These are phyloP conservation scores for Lophotis ruficrista DNA, from an alignment of 2,113 vertebrate species.

Conservation along the genomic window DNA sequence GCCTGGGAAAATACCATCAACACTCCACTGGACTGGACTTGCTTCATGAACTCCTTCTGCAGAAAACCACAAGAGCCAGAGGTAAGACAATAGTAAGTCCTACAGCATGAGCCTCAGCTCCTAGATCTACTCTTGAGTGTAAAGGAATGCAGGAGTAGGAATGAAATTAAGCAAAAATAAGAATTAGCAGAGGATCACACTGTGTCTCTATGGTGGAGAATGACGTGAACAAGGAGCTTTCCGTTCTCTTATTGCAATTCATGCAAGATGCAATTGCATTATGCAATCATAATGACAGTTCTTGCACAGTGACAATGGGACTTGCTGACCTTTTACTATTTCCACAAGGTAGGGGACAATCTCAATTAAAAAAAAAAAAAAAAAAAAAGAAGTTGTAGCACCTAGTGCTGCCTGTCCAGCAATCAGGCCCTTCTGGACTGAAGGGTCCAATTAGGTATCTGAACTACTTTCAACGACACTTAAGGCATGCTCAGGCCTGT, in stretches of 20 bases:
- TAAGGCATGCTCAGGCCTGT: background rate
- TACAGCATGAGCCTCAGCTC: background rate
- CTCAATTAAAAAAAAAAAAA: background rate
- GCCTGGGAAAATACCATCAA: slow-evolving; percentile 92
- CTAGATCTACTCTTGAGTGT: background rate
- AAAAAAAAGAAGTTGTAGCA: background rate
- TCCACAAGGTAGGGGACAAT: background rate
- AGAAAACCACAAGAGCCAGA: background rate
- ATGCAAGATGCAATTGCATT: background rate
- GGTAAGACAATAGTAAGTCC: background rate
- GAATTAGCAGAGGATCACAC: fast-evolving
- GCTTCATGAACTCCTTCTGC: slow-evolving; percentile 95
- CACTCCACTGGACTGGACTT: slow-evolving; percentile 90
- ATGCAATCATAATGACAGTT: background rate
- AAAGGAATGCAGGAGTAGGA: background rate
- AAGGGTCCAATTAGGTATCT: background rate
- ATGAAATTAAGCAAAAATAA: background rate
- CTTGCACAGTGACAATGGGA: background rate
- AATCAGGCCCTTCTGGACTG: background rate
- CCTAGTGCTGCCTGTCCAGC: background rate
- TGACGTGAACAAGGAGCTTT: background rate
- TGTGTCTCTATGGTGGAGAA: background rate
- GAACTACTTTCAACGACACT: background rate
- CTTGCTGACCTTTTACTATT: background rate
- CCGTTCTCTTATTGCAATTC: background rate